Conservation (phyloP, 1,140 invertebrate species). For the Centruroides vittatus region DNA sequence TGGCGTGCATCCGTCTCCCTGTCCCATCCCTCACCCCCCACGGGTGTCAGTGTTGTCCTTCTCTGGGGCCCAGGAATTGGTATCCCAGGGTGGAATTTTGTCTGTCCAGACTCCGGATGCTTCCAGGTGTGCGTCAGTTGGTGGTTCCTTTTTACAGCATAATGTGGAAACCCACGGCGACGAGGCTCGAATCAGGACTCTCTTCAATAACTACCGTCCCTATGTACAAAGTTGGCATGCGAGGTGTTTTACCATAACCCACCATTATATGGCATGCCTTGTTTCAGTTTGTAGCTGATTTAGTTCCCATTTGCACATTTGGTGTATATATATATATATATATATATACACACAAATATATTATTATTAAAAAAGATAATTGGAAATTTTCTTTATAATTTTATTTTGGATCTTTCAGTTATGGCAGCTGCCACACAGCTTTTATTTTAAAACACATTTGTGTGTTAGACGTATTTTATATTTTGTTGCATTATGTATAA, state of each 20-base stretch:
- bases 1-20: constrained; percentile 10
- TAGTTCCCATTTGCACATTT: no score
- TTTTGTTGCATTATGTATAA: no score
- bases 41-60: constrained; percentile 8
- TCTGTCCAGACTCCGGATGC: constrained; percentile 8
- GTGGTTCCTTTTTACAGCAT: not conserved
- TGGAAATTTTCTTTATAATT: no score
- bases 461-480: no score
- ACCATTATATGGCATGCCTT: constrained; percentile 1
- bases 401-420: no score
- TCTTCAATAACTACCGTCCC: constrained; percentile 14
- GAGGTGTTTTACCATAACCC: constrained; percentile 8
- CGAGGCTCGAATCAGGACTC: constrained; percentile 9
- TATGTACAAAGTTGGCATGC: constrained; percentile 16
- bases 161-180: constrained; percentile 1
- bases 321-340: no score
- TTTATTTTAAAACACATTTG: no score
- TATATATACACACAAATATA: no score
- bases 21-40: constrained; percentile 6
- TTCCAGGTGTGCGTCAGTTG: constrained; percentile 1
- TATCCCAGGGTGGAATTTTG: constrained; percentile 1
- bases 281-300: not conserved
- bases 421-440: no score
- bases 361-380: no score
- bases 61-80: constrained; percentile 7